Conservation (phyloP, 1,140 invertebrate genomes). For the Cotesia typhae region DNA sequence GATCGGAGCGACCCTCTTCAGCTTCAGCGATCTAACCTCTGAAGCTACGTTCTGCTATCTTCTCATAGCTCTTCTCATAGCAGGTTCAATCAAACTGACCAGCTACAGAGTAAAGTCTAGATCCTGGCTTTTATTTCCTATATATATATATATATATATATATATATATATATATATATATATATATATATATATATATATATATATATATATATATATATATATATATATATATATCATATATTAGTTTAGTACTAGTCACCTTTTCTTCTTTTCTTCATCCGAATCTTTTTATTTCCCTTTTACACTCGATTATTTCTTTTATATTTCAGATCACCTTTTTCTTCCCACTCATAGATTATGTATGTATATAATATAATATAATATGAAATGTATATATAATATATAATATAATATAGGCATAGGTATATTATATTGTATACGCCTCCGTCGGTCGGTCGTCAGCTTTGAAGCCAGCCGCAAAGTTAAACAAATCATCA, state of each 20-base stretch:
- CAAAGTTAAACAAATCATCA: slow-evolving; percentile 51
- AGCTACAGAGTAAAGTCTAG: slow-evolving; percentile 22
- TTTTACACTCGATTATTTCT: slow-evolving; percentile 20
- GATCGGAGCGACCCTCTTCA: slow-evolving; percentile 46
- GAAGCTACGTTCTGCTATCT: not conserved
- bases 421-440: slow-evolving; percentile 9
- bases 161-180: no score
- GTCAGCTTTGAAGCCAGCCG: slow-evolving; percentile 38
- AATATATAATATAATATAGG: slow-evolving; percentile 26
- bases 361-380: slow-evolving; percentile 18
- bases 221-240: no score
- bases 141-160: no score
- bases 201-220: no score
- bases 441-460: slow-evolving; percentile 34
- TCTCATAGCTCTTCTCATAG: not conserved
- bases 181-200: no score
- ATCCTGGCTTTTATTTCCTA: not conserved
- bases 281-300: slow-evolving; percentile 20
- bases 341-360: slow-evolving; percentile 30
- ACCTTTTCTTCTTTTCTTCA: slow-evolving; percentile 17
- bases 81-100: slow-evolving; percentile 33
- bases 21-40: not conserved
- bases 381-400: slow-evolving; percentile 25
- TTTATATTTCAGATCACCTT: not conserved
- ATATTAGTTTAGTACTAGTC: not conserved